These are phyloP conservation scores for Loripinus fragilis DNA, from an alignment of 2,888 invertebrate species.

Conservation along the genomic window DNA sequence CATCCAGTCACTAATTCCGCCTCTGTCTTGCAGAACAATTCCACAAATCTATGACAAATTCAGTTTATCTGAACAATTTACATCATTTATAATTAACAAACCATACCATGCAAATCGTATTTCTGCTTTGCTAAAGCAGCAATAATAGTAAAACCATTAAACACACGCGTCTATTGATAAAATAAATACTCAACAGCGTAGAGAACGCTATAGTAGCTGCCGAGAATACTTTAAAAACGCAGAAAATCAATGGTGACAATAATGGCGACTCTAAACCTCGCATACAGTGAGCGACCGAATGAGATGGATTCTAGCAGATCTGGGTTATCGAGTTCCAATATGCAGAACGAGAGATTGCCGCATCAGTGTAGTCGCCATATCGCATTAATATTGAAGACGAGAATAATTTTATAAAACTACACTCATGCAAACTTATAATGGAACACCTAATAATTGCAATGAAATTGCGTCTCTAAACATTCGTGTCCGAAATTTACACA, in stretches of 20 bases:
- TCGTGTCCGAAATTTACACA: no score
- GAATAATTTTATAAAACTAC: no score
- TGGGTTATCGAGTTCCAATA: background rate
- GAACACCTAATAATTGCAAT: no score
- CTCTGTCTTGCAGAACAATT: background rate
- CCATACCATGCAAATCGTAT: constrained; percentile 16
- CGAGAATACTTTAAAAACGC: constrained; percentile 7
- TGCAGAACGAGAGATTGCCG: background rate
- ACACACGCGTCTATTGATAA: constrained; percentile 19
- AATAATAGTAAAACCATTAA: constrained; percentile 18
- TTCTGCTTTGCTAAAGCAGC: background rate
- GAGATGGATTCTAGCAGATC: background rate
- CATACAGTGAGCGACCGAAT: constrained; percentile 1
- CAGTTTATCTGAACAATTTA: background rate
- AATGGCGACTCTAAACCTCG: constrained; percentile 16
- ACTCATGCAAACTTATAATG: no score
- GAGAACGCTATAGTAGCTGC: constrained; percentile 3
- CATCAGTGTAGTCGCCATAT: no score
- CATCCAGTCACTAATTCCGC: background rate
- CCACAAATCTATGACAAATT: background rate
- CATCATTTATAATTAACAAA: background rate
- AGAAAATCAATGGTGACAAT: background rate
- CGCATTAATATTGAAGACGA: no score
- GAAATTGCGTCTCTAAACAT: no score
- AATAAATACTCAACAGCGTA: constrained; percentile 16